These are phyloP conservation scores for Chiroxiphia lanceolata DNA, from an alignment of 2,797 vertebrate species.

Conservation along the genomic window DNA sequence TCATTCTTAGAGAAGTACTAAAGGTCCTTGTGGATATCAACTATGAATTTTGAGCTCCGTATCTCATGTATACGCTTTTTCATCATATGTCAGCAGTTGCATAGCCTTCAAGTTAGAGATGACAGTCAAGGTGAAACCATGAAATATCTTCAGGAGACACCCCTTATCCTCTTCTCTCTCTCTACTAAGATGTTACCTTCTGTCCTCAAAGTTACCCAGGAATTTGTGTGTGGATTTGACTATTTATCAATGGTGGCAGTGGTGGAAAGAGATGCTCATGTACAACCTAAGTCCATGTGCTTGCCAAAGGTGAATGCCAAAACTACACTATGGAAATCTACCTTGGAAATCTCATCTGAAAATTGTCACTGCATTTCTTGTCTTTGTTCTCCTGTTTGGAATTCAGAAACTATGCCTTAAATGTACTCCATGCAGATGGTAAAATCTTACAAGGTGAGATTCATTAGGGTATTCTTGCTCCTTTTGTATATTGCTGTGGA, in stretches of 20 bases:
- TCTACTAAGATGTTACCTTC: neutral
- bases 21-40: neutral
- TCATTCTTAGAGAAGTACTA: neutral
- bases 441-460: neutral
- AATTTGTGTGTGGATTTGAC: neutral
- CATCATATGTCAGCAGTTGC: neutral
- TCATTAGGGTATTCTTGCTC: neutral
- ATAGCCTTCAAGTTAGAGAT: neutral
- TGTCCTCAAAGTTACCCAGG: neutral
- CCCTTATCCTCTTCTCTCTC: neutral
- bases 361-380: neutral
- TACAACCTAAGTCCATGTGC: neutral
- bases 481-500: neutral
- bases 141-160: neutral
- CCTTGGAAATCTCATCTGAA: neutral
- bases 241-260: rapidly evolving
- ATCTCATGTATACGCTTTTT: neutral
- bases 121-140: neutral
- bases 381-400: neutral
- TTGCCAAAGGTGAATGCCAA: neutral
- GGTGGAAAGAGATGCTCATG: neutral
- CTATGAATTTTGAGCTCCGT: neutral
- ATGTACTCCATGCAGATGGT: neutral
- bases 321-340: neutral
- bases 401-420: neutral